Evolutionary conservation across 2,888 invertebrate species (phyloP).

Genomic region (Plagodis dolabraria): DNA sequence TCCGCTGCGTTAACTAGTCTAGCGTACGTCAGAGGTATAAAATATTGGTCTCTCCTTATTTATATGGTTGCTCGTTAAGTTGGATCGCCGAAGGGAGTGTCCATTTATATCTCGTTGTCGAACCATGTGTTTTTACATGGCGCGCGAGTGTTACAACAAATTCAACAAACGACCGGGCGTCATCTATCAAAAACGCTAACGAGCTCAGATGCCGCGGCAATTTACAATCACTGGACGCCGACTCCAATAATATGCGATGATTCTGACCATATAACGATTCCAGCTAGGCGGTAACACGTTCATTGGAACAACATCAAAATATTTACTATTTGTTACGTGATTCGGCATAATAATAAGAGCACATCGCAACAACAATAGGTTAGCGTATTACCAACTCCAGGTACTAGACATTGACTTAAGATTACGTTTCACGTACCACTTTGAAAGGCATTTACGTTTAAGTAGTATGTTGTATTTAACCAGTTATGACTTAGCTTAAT

Average conservation of each 20-base stretch:
- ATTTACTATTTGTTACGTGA: conserved; percentile 18
- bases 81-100: conserved; percentile 80
- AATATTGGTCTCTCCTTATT: conserved; percentile 76
- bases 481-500: conserved; percentile 7
- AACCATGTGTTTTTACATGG: conserved; percentile 79
- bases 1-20: conserved; percentile 49
- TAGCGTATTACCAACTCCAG: neutral
- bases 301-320: conserved; percentile 26
- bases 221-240: conserved; percentile 71
- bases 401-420: too few species aligned
- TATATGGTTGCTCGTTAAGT: conserved; percentile 82
- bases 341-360: neutral
- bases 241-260: conserved; percentile 75
- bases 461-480: neutral
- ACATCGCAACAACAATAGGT: neutral
- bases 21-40: conserved; percentile 65
- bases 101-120: conserved; percentile 81
- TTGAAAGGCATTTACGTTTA: too few species aligned
- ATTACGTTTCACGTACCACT: too few species aligned
- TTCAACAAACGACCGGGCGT: conserved; percentile 80
- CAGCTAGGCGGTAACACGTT: conserved; percentile 12
- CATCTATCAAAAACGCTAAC: conserved; percentile 84
- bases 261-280: conserved; percentile 62
- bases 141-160: conserved; percentile 77
- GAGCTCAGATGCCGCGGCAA: conserved; percentile 77